These are phyloP conservation scores for Desoria tigrina DNA, from an alignment of 2,888 invertebrate genomes.

Conservation along the genomic window DNA sequence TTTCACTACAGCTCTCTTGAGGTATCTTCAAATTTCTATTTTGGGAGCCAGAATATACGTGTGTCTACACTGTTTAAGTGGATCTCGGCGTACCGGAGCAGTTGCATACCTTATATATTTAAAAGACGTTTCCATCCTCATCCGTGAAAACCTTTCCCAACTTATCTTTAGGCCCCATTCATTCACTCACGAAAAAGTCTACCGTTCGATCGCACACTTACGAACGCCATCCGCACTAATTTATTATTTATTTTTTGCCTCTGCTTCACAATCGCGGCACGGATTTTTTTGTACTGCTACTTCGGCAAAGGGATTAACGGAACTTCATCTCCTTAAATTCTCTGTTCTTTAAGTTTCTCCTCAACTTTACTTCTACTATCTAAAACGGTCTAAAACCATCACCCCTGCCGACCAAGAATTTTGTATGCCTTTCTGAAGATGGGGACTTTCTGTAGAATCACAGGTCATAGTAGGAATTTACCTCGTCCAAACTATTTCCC, in stretches of 20 bases:
- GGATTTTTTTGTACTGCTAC: not conserved
- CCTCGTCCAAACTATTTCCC: slow-evolving; percentile 82
- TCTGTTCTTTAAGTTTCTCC: too few relatives aligned
- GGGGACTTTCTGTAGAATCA: slow-evolving; percentile 71
- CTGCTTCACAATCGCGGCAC: not conserved
- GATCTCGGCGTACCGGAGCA: not conserved
- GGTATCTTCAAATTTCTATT: slow-evolving; percentile 23
- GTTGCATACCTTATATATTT: slow-evolving; percentile 6
- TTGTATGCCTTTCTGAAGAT: slow-evolving; percentile 9
- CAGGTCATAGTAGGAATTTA: slow-evolving; percentile 74
- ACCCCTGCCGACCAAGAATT: too few relatives aligned
- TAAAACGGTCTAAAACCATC: too few relatives aligned
- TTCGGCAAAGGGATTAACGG: not conserved
- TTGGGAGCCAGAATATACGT: slow-evolving; percentile 4
- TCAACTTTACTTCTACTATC: too few relatives aligned
- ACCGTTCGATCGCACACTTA: slow-evolving; percentile 17
- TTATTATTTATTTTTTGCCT: slow-evolving; percentile 3
- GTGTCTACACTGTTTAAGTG: not conserved
- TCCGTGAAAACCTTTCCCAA: slow-evolving; percentile 24
- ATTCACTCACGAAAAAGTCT: slow-evolving; percentile 20
- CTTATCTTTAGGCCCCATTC: slow-evolving; percentile 18
- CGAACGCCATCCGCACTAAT: slow-evolving; percentile 7
- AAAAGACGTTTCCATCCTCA: not conserved
- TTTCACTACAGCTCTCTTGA: not conserved
- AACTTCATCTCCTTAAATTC: too few relatives aligned